These are phyloP conservation scores for Eulithis prunata DNA, from an alignment of 2,888 invertebrate genomes.

Conservation along the genomic window DNA sequence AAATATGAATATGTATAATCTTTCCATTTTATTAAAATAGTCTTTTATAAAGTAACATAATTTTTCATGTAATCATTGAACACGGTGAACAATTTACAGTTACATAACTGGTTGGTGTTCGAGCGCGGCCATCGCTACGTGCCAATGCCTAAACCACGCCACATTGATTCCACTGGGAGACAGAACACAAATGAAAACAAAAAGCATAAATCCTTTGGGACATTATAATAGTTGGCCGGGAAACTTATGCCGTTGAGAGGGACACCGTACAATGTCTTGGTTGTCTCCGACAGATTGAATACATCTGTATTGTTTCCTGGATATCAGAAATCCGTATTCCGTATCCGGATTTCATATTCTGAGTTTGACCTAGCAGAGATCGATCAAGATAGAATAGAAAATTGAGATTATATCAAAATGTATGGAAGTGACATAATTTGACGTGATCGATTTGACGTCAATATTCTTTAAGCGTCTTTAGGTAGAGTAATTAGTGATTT, in stretches of 20 bases:
- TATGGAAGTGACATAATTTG: too few species aligned
- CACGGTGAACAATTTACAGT: not conserved
- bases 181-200: conserved; percentile 41
- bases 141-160: conserved; percentile 21
- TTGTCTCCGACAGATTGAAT: conserved; percentile 78
- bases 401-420: too few species aligned
- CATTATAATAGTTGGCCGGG: conserved; percentile 43
- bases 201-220: conserved; percentile 41
- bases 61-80: too few species aligned
- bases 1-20: too few species aligned
- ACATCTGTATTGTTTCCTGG: conserved; percentile 55
- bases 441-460: too few species aligned
- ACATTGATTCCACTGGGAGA: conserved; percentile 32
- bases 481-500: too few species aligned
- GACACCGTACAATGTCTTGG: conserved; percentile 67
- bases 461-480: too few species aligned
- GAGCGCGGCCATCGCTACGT: conserved; percentile 5
- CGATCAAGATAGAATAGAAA: too few species aligned
- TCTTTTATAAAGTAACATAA: too few species aligned
- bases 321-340: conserved; percentile 7
- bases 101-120: conserved; percentile 11
- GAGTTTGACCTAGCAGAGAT: too few species aligned
- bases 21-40: not conserved
- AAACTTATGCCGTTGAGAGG: conserved; percentile 46
- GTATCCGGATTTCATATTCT: not conserved